These are phyloP conservation scores for Helicolenus hilgendorfi DNA, from an alignment of 2,797 vertebrate genomes.

Conservation along the genomic window DNA sequence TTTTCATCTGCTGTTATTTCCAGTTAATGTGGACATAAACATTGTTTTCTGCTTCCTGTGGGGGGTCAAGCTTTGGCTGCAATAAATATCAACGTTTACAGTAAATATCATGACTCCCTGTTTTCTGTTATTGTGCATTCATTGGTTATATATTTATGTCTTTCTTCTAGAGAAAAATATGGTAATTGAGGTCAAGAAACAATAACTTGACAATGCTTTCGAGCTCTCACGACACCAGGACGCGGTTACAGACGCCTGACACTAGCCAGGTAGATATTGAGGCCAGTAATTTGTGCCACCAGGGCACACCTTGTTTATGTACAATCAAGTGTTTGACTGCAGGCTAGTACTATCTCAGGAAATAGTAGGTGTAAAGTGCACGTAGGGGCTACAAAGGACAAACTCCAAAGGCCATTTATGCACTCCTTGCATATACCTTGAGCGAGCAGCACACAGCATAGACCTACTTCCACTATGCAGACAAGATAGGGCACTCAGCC, in stretches of 20 bases:
- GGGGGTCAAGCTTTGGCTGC: background rate
- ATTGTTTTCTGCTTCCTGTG: background rate
- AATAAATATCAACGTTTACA: background rate
- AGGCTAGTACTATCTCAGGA: background rate
- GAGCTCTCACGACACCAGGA: background rate
- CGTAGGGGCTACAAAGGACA: background rate
- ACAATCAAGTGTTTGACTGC: background rate
- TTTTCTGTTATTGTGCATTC: background rate
- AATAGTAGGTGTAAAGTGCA: background rate
- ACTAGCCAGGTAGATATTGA: conserved; percentile 35
- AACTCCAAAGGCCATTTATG: conserved; percentile 39
- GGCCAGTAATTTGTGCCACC: conserved; percentile 26
- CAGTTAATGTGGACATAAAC: background rate
- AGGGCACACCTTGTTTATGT: conserved; percentile 34
- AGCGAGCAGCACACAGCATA: background rate
- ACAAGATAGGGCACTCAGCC: conserved; percentile 39
- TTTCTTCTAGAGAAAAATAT: background rate
- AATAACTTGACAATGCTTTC: background rate
- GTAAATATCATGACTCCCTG: background rate
- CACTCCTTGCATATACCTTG: background rate
- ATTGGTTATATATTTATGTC: background rate
- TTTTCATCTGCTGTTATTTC: background rate
- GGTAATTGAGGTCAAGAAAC: background rate
- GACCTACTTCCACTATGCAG: conserved; percentile 42
- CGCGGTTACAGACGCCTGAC: background rate